Conservation (phyloP, 1,140 invertebrate genomes). For the Listronotus oregonensis region DNA sequence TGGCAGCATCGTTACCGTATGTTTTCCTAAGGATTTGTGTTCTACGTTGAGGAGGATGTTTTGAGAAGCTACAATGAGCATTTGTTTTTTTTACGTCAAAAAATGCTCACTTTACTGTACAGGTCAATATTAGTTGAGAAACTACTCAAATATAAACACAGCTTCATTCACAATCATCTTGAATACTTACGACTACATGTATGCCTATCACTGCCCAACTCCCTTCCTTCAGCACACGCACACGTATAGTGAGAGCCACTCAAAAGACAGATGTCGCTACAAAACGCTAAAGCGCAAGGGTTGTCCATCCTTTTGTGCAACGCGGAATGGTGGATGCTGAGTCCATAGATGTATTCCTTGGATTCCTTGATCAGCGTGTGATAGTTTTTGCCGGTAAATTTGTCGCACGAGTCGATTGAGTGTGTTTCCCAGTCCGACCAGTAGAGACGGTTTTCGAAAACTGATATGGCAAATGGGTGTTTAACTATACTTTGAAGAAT, state of each 20-base stretch:
- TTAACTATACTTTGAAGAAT: conserved; percentile 64
- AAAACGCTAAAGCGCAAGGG: conserved; percentile 70
- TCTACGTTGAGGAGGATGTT: conserved; percentile 56
- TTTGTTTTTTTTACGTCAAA: conserved; percentile 48
- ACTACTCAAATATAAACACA: too few relatives aligned
- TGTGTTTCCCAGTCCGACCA: conserved; percentile 82
- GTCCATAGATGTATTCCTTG: conserved; percentile 63
- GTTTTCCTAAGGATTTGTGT: conserved; percentile 59
- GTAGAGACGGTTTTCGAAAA: conserved; percentile 87
- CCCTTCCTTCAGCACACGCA: conserved; percentile 77
- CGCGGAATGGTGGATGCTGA: conserved; percentile 72
- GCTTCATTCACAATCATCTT: too few relatives aligned
- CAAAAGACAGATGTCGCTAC: conserved; percentile 82
- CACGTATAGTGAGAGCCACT: conserved; percentile 69
- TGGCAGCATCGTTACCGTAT: conserved; percentile 54
- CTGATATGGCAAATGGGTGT: conserved; percentile 80
- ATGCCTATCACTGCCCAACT: conserved; percentile 58
- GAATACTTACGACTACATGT: conserved; percentile 59
- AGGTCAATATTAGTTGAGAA: too few relatives aligned
- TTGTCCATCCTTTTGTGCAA: conserved; percentile 63
- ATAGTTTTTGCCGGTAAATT: conserved; percentile 68
- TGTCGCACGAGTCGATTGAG: conserved; percentile 70
- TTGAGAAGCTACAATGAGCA: conserved; percentile 54
- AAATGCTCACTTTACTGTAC: too few relatives aligned
- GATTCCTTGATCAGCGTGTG: conserved; percentile 58